Conservation (phyloP, 2,888 invertebrate species). For the Chrysodeixis includens region DNA sequence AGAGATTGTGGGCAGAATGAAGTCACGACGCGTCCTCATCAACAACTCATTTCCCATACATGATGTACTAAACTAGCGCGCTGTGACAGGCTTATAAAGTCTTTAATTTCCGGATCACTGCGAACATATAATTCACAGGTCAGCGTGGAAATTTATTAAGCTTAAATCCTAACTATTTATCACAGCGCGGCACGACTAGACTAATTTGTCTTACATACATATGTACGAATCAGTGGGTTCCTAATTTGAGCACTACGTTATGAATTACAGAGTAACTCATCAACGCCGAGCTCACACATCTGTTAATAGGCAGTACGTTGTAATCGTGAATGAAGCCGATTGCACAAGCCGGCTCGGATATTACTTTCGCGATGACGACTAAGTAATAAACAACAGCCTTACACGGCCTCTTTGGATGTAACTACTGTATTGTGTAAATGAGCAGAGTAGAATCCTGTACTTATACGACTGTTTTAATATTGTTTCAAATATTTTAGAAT, state of each 20-base stretch:
- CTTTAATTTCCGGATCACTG: conserved; percentile 23
- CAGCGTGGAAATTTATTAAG: conserved; percentile 31
- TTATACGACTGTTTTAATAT: no score
- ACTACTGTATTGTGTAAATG: no score
- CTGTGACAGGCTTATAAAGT: conserved; percentile 14
- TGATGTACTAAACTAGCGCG: neutral
- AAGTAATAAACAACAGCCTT: neutral
- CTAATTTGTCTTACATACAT: conserved; percentile 49
- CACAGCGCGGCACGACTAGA: conserved; percentile 24
- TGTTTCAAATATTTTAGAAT: no score
- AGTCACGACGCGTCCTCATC: conserved; percentile 11
- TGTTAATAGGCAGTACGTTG: conserved; percentile 28
- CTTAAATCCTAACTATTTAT: conserved; percentile 45
- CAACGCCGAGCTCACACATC: conserved; percentile 40
- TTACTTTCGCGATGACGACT: neutral
- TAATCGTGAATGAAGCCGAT: conserved; percentile 1
- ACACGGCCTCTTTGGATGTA: no score
- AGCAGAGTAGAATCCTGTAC: no score
- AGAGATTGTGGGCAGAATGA: neutral
- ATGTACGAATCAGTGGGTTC: conserved; percentile 47
- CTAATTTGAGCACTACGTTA: conserved; percentile 49
- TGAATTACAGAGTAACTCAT: conserved; percentile 54
- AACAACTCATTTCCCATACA: conserved; percentile 8
- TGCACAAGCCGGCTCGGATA: neutral
- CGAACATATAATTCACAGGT: conserved; percentile 39